phyloP scores from a whole-genome alignment of 2,888 invertebrate species.

The Pyrgus malvae region DNA sequence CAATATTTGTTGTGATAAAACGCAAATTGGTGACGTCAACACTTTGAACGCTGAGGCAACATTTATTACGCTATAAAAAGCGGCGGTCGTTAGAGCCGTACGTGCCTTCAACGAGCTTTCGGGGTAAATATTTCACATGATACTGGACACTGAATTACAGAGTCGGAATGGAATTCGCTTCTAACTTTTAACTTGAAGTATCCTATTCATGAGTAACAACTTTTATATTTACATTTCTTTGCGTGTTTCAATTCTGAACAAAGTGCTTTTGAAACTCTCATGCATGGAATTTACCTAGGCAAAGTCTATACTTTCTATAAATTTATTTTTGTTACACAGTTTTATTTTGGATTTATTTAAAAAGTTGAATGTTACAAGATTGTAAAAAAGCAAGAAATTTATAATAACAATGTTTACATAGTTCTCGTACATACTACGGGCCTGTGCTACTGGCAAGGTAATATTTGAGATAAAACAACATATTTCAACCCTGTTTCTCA shows the following conservation, averaged over 20 bases:
- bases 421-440: too few relatives aligned
- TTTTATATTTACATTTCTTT: not conserved
- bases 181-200: constrained; percentile 9
- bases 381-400: too few relatives aligned
- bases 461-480: too few relatives aligned
- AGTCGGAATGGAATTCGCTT: not conserved
- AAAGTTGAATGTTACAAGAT: too few relatives aligned
- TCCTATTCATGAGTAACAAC: not conserved
- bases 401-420: too few relatives aligned
- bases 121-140: constrained; percentile 20
- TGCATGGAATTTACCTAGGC: too few relatives aligned
- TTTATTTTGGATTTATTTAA: too few relatives aligned
- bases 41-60: constrained; percentile 9
- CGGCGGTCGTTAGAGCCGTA: constrained; percentile 2
- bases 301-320: too few relatives aligned
- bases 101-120: constrained; percentile 18
- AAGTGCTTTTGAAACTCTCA: too few relatives aligned
- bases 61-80: constrained; percentile 17
- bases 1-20: constrained; percentile 7
- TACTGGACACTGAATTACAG: constrained; percentile 17
- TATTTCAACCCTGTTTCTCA: too few relatives aligned
- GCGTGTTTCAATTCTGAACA: not conserved
- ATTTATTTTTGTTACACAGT: too few relatives aligned
- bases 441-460: too few relatives aligned
- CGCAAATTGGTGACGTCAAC: constrained; percentile 9